Evolutionary conservation across 30 jellyfish, hydroid and myxozoan genomes (phyloP).

Genomic region (Hydra vulgaris): DNA sequence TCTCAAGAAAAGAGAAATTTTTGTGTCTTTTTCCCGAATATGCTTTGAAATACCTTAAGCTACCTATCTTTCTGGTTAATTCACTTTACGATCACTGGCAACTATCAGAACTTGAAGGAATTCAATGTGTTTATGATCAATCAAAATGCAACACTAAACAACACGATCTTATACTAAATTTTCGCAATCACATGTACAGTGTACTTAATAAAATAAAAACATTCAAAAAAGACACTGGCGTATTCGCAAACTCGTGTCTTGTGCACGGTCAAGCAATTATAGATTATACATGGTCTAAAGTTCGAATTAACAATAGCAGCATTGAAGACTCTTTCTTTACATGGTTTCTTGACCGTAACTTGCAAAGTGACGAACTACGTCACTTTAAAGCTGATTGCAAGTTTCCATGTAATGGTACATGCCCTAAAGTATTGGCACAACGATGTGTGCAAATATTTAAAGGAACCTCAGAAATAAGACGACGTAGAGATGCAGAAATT

Average conservation of each 20-base stretch:
- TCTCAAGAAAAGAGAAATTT: conserved; percentile 23
- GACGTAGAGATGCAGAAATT: conserved; percentile 63
- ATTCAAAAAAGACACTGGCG: conserved; percentile 38
- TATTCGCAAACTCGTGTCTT: conserved; percentile 85
- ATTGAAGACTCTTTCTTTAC: conserved; percentile 51
- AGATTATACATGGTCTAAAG: conserved; percentile 88
- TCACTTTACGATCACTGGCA: conserved; percentile 96
- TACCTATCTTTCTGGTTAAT: conserved; percentile 64
- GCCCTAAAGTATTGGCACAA: conserved; percentile 77
- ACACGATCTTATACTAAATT: conserved; percentile 47
- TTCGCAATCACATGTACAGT: conserved; percentile 58
- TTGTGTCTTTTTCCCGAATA: conserved; percentile 72
- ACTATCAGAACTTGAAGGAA: conserved; percentile 65
- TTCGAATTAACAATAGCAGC: conserved; percentile 45
- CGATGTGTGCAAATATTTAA: conserved; percentile 60
- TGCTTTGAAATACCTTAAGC: conserved; percentile 18
- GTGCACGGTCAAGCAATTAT: conserved; percentile 93
- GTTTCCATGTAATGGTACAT: conserved; percentile 87
- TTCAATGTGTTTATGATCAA: conserved; percentile 62
- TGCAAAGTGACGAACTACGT: neutral
- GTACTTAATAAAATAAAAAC: conserved; percentile 25
- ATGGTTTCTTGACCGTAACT: conserved; percentile 42
- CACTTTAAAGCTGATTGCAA: conserved; percentile 59
- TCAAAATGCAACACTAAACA: conserved; percentile 42
- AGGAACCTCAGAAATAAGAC: conserved; percentile 41